phyloP scores from a whole-genome alignment of 2,888 invertebrate species.

The Yponomeuta evonymella region DNA sequence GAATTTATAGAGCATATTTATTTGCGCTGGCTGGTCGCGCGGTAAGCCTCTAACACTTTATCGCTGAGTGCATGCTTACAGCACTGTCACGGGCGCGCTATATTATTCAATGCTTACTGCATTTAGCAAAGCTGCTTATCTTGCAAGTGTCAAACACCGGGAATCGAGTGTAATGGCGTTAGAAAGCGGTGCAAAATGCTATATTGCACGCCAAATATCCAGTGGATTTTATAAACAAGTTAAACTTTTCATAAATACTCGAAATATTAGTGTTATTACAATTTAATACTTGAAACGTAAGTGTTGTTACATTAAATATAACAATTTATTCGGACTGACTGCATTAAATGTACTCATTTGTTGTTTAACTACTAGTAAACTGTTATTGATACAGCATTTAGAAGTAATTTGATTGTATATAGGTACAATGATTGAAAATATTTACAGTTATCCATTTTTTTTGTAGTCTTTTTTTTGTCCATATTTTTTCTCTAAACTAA shows the following conservation, averaged over 20 bases:
- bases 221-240: not conserved
- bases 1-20: conserved; percentile 6
- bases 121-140: conserved; percentile 10
- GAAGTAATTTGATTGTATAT: too few relatives aligned
- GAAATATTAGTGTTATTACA: too few relatives aligned
- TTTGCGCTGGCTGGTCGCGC: conserved; percentile 11
- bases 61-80: conserved; percentile 20
- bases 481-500: too few relatives aligned
- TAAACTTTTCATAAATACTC: not conserved
- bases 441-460: too few relatives aligned
- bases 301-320: too few relatives aligned
- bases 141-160: conserved; percentile 10
- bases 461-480: too few relatives aligned
- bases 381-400: too few relatives aligned
- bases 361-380: too few relatives aligned
- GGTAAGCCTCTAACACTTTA: conserved; percentile 23
- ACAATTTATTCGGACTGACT: too few relatives aligned
- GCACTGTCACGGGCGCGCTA: conserved; percentile 12
- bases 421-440: too few relatives aligned
- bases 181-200: not conserved
- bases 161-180: not conserved
- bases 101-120: conserved; percentile 14
- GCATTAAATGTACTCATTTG: too few relatives aligned
- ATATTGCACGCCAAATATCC: not conserved
- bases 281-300: too few relatives aligned